Percentiles rank a stretch among this genome's conserved stretches.
Conservation (phyloP, 2,113 vertebrate genomes). For the Podiceps cristatus region DNA sequence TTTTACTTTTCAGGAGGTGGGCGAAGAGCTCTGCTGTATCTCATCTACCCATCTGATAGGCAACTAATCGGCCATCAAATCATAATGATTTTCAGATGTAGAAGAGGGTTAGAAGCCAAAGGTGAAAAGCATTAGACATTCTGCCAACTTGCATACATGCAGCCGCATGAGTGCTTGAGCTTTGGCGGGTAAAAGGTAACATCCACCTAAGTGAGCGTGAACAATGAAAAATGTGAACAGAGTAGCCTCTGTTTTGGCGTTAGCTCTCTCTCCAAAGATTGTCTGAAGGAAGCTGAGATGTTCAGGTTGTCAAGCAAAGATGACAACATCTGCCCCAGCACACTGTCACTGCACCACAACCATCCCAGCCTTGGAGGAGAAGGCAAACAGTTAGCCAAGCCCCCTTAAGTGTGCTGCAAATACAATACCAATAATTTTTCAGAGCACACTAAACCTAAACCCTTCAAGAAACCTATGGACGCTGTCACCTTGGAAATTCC, state of each 20-base stretch:
- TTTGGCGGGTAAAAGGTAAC: neutral
- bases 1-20: neutral
- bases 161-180: neutral
- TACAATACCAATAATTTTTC: neutral
- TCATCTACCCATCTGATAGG: neutral
- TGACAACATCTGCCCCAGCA: neutral
- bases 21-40: neutral
- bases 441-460: neutral
- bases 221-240: neutral
- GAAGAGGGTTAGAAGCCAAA: neutral
- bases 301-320: neutral
- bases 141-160: neutral
- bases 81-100: neutral
- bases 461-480: neutral
- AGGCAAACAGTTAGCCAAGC: neutral
- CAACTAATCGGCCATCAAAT: neutral
- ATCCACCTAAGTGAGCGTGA: rapidly evolving
- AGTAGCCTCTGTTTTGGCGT: neutral
- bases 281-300: neutral
- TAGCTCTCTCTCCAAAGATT: neutral
- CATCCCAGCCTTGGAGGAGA: neutral
- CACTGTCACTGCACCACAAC: neutral
- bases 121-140: neutral
- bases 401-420: neutral
- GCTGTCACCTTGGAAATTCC: neutral